Evolutionary conservation across 2,888 invertebrate genomes (phyloP).

Genomic region (Drosophila kanekoi): DNA sequence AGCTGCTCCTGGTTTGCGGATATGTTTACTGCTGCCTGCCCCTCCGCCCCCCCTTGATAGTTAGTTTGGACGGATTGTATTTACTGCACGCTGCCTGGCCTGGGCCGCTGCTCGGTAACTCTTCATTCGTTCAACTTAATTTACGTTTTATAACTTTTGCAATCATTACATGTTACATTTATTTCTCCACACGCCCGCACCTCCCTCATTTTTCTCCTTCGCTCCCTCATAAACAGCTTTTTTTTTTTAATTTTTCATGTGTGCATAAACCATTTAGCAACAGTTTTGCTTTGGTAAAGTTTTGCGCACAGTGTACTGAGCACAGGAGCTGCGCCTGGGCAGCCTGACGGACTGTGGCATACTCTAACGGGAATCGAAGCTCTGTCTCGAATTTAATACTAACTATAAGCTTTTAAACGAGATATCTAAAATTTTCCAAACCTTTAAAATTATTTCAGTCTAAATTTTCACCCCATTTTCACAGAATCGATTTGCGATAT

Average conservation of each 20-base stretch:
- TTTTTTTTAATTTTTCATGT: conserved; percentile 59
- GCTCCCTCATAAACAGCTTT: conserved; percentile 2
- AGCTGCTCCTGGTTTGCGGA: conserved; percentile 21
- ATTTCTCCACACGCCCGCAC: conserved; percentile 34
- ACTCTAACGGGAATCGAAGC: conserved; percentile 27
- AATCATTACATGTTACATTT: conserved; percentile 80
- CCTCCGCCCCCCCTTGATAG: no score
- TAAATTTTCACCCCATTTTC: neutral
- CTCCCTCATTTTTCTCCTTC: conserved; percentile 15
- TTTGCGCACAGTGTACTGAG: conserved; percentile 22
- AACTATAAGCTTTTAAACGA: no score
- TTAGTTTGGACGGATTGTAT: conserved; percentile 36
- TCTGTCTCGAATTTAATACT: no score
- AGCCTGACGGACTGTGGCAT: conserved; percentile 19
- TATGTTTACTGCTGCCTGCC: neutral
- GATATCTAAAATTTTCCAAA: neutral
- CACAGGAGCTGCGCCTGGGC: neutral
- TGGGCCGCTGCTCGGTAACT: conserved; percentile 50
- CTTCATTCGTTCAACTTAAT: conserved; percentile 79
- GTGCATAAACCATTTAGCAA: conserved; percentile 75
- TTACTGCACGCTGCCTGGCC: conserved; percentile 30
- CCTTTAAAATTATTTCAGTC: neutral
- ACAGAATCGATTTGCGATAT: no score
- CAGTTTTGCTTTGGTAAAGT: conserved; percentile 70
- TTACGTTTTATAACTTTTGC: conserved; percentile 80